Evolutionary conservation across 2,797 vertebrate species (phyloP).

Genomic region (Siniperca scherzeri): DNA sequence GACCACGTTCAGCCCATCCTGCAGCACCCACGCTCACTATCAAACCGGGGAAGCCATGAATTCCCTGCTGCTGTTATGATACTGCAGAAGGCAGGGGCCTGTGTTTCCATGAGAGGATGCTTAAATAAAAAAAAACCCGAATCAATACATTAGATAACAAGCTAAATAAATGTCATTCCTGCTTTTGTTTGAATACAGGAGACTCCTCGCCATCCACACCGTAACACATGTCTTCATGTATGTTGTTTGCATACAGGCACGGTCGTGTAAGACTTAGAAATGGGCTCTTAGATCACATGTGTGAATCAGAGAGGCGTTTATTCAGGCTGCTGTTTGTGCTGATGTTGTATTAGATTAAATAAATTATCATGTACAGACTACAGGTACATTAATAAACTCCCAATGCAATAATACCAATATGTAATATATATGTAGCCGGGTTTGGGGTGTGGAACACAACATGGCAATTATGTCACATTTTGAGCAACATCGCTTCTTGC

Average conservation of each 20-base stretch:
- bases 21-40: constrained; percentile 72
- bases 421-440: neutral
- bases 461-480: neutral
- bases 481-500: neutral
- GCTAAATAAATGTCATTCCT: neutral
- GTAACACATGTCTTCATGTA: neutral
- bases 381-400: neutral
- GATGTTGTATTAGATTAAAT: neutral
- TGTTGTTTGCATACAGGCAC: neutral
- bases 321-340: neutral
- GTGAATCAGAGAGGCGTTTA: neutral
- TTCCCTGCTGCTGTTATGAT: constrained; percentile 55
- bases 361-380: neutral
- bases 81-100: constrained; percentile 25
- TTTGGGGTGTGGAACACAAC: neutral
- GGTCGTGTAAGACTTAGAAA: neutral
- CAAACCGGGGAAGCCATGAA: constrained; percentile 75
- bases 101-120: neutral
- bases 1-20: constrained; percentile 64
- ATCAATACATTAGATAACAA: neutral
- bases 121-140: neutral
- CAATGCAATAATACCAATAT: neutral
- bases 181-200: neutral
- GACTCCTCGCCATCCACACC: neutral
- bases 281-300: neutral